These are phyloP conservation scores for Emesis furor DNA, from an alignment of 2,888 invertebrate genomes.

Conservation along the genomic window DNA sequence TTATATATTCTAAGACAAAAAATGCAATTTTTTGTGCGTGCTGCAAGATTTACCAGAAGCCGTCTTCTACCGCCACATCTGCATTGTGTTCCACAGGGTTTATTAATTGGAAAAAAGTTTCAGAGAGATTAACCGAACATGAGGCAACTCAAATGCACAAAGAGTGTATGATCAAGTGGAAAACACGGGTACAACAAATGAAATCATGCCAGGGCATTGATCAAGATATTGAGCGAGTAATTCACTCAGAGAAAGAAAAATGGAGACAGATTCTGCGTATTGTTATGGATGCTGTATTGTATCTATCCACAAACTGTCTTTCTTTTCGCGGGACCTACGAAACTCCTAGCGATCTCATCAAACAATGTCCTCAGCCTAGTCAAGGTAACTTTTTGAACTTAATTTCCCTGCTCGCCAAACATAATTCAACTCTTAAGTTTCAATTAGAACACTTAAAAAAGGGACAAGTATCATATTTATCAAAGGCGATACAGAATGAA, in stretches of 20 bases:
- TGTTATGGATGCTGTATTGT: constrained; percentile 74
- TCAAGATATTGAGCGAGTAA: constrained; percentile 67
- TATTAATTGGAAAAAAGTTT: constrained; percentile 70
- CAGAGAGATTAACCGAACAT: constrained; percentile 65
- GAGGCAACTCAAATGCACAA: constrained; percentile 68
- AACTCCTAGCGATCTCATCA: constrained; percentile 34
- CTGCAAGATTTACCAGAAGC: constrained; percentile 61
- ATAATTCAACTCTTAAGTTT: constrained; percentile 33
- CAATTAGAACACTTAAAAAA: constrained; percentile 64
- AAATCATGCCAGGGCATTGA: constrained; percentile 70
- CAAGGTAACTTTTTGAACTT: constrained; percentile 73
- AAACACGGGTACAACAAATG: constrained; percentile 66
- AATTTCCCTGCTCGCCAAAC: constrained; percentile 73
- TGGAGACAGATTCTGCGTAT: constrained; percentile 73
- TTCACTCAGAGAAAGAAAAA: constrained; percentile 68
- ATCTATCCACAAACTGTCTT: constrained; percentile 40
- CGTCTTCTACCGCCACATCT: constrained; percentile 58
- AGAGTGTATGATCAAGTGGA: constrained; percentile 71
- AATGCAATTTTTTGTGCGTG: constrained; percentile 65
- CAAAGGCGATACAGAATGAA: constrained; percentile 76
- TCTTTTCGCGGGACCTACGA: not conserved
- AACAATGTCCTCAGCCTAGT: constrained; percentile 62
- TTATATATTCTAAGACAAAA: constrained; percentile 69
- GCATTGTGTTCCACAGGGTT: constrained; percentile 65
- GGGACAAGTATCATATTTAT: constrained; percentile 76